These are phyloP conservation scores for Chauna torquata DNA, from an alignment of 2,113 vertebrate genomes.

Conservation along the genomic window DNA sequence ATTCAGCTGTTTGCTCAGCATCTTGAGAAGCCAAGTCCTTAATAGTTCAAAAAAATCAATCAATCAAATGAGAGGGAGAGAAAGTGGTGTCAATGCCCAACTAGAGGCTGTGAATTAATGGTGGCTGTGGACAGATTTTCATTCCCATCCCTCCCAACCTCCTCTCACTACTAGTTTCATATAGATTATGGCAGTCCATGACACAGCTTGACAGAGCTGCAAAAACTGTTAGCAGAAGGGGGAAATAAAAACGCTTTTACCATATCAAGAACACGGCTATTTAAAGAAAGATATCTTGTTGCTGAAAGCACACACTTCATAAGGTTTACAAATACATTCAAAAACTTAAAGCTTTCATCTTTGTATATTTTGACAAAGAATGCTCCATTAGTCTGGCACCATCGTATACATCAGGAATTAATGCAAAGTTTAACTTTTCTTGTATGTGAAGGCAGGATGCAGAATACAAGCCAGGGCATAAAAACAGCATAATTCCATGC, in stretches of 20 bases:
- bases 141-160: neutral
- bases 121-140: neutral
- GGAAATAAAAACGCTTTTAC: neutral
- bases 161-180: neutral
- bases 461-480: neutral
- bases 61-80: neutral
- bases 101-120: neutral
- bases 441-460: rapidly evolving
- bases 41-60: neutral
- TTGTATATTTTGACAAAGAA: conserved; percentile 20
- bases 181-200: neutral
- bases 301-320: conserved; percentile 21
- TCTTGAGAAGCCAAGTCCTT: neutral
- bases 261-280: neutral
- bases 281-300: conserved; percentile 40
- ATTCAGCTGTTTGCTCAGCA: neutral
- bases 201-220: neutral
- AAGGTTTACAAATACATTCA: conserved; percentile 21
- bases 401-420: neutral
- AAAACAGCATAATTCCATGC: neutral
- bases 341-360: conserved; percentile 16
- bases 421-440: neutral
- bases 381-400: neutral
- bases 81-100: neutral
- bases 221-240: neutral